Evolutionary conservation across 2,888 invertebrate genomes (phyloP).

Genomic region (Drosophila borborema): DNA sequence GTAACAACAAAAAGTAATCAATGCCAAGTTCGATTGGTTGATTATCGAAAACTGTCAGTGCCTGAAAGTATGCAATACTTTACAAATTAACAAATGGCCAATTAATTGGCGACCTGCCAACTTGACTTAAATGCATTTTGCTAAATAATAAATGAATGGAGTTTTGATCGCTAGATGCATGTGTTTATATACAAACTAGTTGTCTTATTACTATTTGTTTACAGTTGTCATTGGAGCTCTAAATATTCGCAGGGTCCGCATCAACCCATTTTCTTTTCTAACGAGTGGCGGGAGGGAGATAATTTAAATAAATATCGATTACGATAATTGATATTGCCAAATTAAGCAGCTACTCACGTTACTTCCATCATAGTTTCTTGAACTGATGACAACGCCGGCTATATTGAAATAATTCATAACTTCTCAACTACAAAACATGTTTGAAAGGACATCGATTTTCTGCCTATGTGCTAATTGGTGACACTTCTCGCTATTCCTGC

Average conservation of each 20-base stretch:
- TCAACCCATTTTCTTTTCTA: background rate
- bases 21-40: background rate
- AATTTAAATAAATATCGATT: background rate
- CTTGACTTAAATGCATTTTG: background rate
- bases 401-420: background rate
- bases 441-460: too few species aligned
- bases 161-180: background rate
- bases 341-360: background rate
- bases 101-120: slow-evolving; percentile 31
- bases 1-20: slow-evolving; percentile 2
- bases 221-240: background rate
- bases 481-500: background rate
- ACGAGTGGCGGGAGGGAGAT: background rate
- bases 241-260: too few species aligned
- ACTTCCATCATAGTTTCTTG: background rate
- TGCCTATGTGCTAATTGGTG: background rate
- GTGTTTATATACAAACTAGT: background rate
- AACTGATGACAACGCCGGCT: background rate
- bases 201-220: background rate
- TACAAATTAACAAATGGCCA: background rate
- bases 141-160: background rate
- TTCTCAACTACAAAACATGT: background rate
- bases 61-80: slow-evolving; percentile 40
- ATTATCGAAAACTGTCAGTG: slow-evolving; percentile 11
- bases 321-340: background rate